phyloP scores from a whole-genome alignment of 53 echinoderm and acorn worm genomes.

The Hippasteria phrygiana region DNA sequence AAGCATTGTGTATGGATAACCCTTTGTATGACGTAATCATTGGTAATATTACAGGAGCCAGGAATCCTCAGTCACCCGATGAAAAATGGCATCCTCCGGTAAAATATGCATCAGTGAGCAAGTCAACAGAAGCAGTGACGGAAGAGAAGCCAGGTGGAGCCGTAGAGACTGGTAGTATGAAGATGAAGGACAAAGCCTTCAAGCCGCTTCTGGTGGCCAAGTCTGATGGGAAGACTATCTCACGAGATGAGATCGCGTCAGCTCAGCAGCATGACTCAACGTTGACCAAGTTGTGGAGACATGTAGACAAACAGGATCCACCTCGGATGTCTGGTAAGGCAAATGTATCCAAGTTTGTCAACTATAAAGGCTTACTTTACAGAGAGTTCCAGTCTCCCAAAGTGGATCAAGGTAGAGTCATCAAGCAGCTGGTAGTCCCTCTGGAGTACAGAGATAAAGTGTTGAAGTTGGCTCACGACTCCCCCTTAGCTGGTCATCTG shows the following conservation, averaged over 20 bases:
- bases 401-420: slow-evolving; percentile 25
- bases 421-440: slow-evolving; percentile 58
- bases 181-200: slow-evolving; percentile 22
- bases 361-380: not conserved
- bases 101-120: too few species aligned
- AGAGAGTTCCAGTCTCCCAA: slow-evolving; percentile 29
- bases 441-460: slow-evolving; percentile 31
- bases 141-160: slow-evolving; percentile 6
- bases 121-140: not conserved
- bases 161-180: slow-evolving; percentile 60
- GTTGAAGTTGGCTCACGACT: slow-evolving; percentile 66
- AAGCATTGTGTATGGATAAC: slow-evolving; percentile 34
- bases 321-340: not conserved
- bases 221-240: slow-evolving; percentile 2
- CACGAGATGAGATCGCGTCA: slow-evolving; percentile 21
- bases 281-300: not conserved
- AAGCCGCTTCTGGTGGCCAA: slow-evolving; percentile 9
- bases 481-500: too few species aligned
- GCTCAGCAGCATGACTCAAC: slow-evolving; percentile 43
- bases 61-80: slow-evolving; percentile 30
- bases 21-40: slow-evolving; percentile 47
- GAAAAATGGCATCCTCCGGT: not conserved
- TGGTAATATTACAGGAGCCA: slow-evolving; percentile 16
- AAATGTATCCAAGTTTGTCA: not conserved
- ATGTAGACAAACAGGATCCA: not conserved